These are phyloP conservation scores for Lasioglossum baleicum DNA, from an alignment of 1,140 invertebrate species.

Conservation along the genomic window DNA sequence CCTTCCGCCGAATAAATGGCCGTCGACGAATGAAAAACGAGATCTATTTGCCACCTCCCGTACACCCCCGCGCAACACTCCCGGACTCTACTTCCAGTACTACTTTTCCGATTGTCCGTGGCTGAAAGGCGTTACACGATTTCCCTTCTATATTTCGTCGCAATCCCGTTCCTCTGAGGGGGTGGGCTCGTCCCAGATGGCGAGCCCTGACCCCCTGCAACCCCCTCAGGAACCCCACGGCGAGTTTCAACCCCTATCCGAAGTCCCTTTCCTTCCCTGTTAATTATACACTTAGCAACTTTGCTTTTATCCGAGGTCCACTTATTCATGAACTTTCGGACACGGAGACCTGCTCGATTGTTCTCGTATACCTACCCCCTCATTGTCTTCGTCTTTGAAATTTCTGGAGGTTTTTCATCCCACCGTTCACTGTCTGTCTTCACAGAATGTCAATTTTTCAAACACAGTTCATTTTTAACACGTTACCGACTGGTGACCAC, in stretches of 20 bases:
- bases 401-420: not conserved
- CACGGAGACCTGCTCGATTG: not conserved
- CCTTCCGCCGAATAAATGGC: constrained; percentile 24
- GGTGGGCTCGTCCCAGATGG: constrained; percentile 13
- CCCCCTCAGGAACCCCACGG: not conserved
- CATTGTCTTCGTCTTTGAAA: not conserved
- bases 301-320: constrained; percentile 61
- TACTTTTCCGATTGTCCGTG: constrained; percentile 37
- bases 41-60: no score
- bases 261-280: constrained; percentile 24
- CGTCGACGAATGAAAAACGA: constrained; percentile 31
- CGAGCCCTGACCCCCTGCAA: constrained; percentile 4
- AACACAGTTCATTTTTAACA: no score
- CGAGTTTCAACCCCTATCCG: constrained; percentile 41
- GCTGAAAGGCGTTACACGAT: constrained; percentile 38
- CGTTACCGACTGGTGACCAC: no score
- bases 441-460: no score
- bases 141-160: constrained; percentile 28
- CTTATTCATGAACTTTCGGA: constrained; percentile 57
- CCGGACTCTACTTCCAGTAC: constrained; percentile 10
- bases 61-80: not conserved
- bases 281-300: constrained; percentile 65
- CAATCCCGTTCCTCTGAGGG: no score
- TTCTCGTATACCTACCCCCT: not conserved
- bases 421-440: no score